Conservation (phyloP, 2,797 vertebrate genomes). For the Acanthornis magna region DNA sequence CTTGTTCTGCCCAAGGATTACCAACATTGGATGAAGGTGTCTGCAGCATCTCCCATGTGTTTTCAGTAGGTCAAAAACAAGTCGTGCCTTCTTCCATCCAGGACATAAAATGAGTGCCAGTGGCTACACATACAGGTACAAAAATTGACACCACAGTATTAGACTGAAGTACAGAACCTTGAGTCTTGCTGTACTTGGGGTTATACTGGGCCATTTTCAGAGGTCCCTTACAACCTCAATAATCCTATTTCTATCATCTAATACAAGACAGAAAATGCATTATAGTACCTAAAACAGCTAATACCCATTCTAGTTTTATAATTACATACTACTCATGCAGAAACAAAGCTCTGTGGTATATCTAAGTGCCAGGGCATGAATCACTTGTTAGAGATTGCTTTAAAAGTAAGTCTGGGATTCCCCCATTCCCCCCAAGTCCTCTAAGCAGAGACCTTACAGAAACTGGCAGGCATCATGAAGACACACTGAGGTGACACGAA, state of each 20-base stretch:
- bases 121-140: slow-evolving; percentile 77
- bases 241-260: neutral
- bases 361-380: neutral
- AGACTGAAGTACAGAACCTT: neutral
- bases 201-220: neutral
- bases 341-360: neutral
- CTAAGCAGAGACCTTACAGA: neutral
- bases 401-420: neutral
- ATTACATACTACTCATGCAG: neutral
- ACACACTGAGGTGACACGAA: neutral
- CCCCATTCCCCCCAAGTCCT: neutral
- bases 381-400: neutral
- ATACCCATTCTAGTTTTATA: neutral
- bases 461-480: neutral
- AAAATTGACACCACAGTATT: neutral
- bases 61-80: slow-evolving; percentile 80
- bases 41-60: slow-evolving; percentile 46
- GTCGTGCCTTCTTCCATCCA: slow-evolving; percentile 86
- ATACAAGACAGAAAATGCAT: neutral
- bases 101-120: slow-evolving; percentile 88
- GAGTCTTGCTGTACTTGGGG: neutral
- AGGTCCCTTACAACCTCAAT: neutral
- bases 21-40: slow-evolving; percentile 72
- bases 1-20: slow-evolving; percentile 81
- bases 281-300: neutral